These are phyloP conservation scores for Liolophura sinensis DNA, from an alignment of 1,140 invertebrate genomes.

Conservation along the genomic window DNA sequence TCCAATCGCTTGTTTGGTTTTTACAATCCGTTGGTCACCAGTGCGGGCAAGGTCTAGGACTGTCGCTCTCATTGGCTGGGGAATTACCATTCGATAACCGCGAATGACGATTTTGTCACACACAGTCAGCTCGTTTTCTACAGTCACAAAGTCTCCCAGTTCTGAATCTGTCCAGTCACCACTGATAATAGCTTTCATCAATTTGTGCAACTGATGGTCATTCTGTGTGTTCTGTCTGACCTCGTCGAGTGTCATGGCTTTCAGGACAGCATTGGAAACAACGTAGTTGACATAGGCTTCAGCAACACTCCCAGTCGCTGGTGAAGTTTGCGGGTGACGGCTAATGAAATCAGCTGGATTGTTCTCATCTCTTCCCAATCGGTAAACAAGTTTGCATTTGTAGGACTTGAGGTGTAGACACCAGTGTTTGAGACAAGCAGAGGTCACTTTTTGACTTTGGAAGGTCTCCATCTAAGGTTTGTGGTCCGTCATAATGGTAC, in stretches of 20 bases:
- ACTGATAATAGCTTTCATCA: constrained; percentile 18
- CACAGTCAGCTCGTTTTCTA: no score
- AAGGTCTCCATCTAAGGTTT: constrained; percentile 27
- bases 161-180: constrained; percentile 14
- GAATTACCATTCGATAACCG: constrained; percentile 30
- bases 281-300: no score
- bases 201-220: constrained; percentile 12
- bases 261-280: constrained; percentile 14
- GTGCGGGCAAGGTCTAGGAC: constrained; percentile 32
- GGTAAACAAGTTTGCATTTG: constrained; percentile 1
- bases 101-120: constrained; percentile 18
- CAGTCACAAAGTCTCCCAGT: constrained; percentile 4
- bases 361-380: neutral
- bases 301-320: constrained; percentile 12
- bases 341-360: constrained; percentile 9
- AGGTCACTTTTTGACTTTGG: constrained; percentile 8
- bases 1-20: constrained; percentile 39
- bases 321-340: constrained; percentile 2
- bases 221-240: constrained; percentile 11
- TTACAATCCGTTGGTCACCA: constrained; percentile 35
- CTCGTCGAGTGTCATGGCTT: constrained; percentile 20
- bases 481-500: constrained; percentile 53
- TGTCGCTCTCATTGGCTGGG: constrained; percentile 17
- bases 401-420: constrained; percentile 4
- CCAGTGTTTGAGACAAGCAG: constrained; percentile 9